Conservation (phyloP, 2,888 invertebrate species). For the Formica aserva region DNA sequence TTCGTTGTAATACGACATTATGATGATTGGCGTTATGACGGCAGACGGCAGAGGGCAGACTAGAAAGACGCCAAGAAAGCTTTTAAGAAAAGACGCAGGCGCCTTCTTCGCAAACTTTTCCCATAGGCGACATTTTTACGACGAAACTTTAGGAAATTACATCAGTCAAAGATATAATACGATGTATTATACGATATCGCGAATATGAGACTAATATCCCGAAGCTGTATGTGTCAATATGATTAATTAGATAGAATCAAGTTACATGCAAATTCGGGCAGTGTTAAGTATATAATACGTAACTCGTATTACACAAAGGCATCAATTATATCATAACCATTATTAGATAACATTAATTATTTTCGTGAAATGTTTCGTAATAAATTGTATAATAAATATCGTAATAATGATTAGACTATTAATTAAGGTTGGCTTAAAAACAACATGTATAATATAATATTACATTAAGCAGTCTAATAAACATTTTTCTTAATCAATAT, state of each 20-base stretch:
- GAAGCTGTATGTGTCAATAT: not conserved
- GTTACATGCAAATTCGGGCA: slow-evolving; percentile 20
- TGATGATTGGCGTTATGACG: not conserved
- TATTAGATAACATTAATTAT: not conserved
- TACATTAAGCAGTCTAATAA: not conserved
- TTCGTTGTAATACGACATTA: not conserved
- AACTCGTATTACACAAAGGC: not conserved
- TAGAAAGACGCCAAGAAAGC: not conserved
- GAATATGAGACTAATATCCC: not conserved
- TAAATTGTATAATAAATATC: not conserved
- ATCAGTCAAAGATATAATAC: not conserved
- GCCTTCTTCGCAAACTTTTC: not conserved
- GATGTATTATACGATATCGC: not conserved
- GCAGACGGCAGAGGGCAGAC: not conserved
- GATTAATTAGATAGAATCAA: slow-evolving; percentile 13
- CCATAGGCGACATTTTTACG: not conserved
- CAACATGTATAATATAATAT: not conserved
- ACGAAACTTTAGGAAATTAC: slow-evolving; percentile 10
- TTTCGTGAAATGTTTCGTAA: slow-evolving; percentile 1
- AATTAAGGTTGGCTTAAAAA: not conserved
- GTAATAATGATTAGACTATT: not conserved
- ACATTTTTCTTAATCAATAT: not conserved
- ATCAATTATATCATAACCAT: slow-evolving; percentile 9
- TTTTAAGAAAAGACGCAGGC: slow-evolving; percentile 1
- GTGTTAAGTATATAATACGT: not conserved